Conservation (phyloP, 2,888 invertebrate species). For the Sinelater perroti region DNA sequence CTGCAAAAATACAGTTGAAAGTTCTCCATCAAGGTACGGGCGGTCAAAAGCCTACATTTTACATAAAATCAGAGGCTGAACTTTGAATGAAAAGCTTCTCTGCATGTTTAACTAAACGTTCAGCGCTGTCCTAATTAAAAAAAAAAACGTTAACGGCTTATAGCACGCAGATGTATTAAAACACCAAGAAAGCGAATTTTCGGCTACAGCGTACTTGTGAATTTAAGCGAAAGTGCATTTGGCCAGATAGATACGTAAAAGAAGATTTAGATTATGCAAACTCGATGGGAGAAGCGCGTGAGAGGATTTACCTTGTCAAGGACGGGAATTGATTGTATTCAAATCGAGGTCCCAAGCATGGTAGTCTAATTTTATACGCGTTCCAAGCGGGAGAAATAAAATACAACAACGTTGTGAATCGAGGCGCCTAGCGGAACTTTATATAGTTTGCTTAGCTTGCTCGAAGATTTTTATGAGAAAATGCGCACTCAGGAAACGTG, state of each 20-base stretch:
- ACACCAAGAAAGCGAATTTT: too few relatives aligned
- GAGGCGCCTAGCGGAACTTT: not conserved
- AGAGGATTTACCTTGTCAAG: conserved; percentile 10
- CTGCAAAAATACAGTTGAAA: conserved; percentile 15
- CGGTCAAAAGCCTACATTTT: conserved; percentile 1
- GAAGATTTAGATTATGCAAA: conserved; percentile 22
- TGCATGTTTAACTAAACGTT: conserved; percentile 22
- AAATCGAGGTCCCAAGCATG: not conserved
- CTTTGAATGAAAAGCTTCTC: conserved; percentile 23
- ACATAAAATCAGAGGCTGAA: conserved; percentile 15
- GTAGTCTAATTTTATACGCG: conserved; percentile 4
- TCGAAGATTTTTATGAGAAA: not conserved
- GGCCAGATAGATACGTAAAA: too few relatives aligned
- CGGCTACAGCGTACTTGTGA: too few relatives aligned
- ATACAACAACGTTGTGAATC: too few relatives aligned
- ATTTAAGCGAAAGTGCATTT: too few relatives aligned
- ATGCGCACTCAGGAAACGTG: too few relatives aligned
- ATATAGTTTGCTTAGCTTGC: not conserved
- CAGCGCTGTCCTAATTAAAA: too few relatives aligned
- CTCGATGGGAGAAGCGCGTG: conserved; percentile 15
- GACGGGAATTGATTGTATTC: conserved; percentile 12
- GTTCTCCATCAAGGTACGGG: not conserved
- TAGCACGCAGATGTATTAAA: too few relatives aligned
- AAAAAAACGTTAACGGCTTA: too few relatives aligned
- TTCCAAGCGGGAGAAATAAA: not conserved